Conservation (phyloP, 2,888 invertebrate species). For the Caenorhabditis sp. region DNA sequence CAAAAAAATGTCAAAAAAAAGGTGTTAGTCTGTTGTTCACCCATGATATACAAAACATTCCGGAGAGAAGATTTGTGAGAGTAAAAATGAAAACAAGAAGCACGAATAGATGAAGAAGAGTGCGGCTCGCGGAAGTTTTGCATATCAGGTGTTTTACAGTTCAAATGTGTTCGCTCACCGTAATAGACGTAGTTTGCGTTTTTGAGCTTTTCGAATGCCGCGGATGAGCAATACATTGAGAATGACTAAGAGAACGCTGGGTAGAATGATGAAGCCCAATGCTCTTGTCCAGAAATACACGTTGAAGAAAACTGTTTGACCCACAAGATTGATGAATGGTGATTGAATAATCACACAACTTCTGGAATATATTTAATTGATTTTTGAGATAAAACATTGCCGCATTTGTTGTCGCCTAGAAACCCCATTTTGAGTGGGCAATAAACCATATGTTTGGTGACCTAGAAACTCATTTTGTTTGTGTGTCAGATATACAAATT, state of each 20-base stretch:
- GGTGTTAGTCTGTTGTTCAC: neutral
- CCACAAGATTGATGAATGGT: constrained; percentile 53
- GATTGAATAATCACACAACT: constrained; percentile 61
- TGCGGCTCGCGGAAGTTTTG: neutral
- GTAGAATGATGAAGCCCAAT: constrained; percentile 87
- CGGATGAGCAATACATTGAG: constrained; percentile 86
- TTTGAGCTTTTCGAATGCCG: constrained; percentile 85
- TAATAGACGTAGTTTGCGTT: constrained; percentile 81
- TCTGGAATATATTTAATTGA: constrained; percentile 48
- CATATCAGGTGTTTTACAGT: neutral
- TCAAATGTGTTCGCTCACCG: constrained; percentile 64
- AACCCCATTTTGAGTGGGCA: no score
- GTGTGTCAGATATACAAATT: no score
- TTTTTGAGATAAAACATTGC: no score
- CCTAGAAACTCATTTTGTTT: no score
- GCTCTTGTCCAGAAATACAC: constrained; percentile 81
- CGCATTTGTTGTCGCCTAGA: no score
- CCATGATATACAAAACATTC: neutral
- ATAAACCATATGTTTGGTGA: no score
- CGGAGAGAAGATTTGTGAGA: neutral
- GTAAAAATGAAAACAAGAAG: neutral
- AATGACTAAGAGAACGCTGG: constrained; percentile 86
- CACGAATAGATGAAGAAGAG: neutral
- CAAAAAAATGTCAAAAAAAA: neutral
- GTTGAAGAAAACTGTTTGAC: constrained; percentile 81